Percentiles rank a stretch among this genome's conserved stretches.
These are phyloP conservation scores for Tragelaphus strepsiceros DNA, from an alignment of 2,113 vertebrate genomes.

Conservation along the genomic window DNA sequence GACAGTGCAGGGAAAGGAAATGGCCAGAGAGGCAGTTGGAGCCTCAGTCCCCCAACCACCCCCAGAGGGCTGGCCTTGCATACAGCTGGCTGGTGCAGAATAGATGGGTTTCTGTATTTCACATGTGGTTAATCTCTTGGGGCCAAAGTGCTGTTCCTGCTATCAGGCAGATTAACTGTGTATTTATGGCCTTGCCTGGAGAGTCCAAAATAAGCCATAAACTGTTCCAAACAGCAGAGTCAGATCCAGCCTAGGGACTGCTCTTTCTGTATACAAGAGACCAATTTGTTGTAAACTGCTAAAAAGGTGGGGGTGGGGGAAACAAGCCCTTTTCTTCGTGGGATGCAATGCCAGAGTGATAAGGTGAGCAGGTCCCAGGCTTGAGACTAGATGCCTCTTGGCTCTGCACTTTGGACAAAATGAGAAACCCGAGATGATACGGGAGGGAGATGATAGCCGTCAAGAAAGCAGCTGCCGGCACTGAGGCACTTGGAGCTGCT, in stretches of 20 bases:
- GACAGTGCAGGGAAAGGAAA: background rate
- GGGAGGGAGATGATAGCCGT: conserved; percentile 68
- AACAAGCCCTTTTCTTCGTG: conserved; percentile 19
- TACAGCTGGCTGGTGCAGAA: background rate
- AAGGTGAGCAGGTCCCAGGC: conserved; percentile 68
- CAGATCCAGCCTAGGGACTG: conserved; percentile 49
- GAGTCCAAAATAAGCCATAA: conserved; percentile 66
- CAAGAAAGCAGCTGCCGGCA: conserved; percentile 77
- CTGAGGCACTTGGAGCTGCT: conserved; percentile 74
- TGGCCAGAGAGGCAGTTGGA: background rate
- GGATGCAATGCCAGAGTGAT: conserved; percentile 61
- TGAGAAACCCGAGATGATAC: conserved; percentile 73
- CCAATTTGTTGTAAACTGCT: conserved; percentile 65
- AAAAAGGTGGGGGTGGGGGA: background rate
- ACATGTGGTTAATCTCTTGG: conserved; percentile 43
- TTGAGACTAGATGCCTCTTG: conserved; percentile 70
- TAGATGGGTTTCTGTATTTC: conserved; percentile 46
- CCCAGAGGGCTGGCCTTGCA: background rate
- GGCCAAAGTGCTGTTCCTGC: conserved; percentile 34
- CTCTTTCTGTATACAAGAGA: conserved; percentile 70
- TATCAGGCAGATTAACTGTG: conserved; percentile 58
- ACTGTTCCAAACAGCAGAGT: conserved; percentile 71
- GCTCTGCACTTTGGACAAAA: conserved; percentile 77
- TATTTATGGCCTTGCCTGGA: conserved; percentile 57
- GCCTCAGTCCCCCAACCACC: background rate